phyloP scores from a whole-genome alignment of 2,888 invertebrate genomes.

The Euzophera pinguis region DNA sequence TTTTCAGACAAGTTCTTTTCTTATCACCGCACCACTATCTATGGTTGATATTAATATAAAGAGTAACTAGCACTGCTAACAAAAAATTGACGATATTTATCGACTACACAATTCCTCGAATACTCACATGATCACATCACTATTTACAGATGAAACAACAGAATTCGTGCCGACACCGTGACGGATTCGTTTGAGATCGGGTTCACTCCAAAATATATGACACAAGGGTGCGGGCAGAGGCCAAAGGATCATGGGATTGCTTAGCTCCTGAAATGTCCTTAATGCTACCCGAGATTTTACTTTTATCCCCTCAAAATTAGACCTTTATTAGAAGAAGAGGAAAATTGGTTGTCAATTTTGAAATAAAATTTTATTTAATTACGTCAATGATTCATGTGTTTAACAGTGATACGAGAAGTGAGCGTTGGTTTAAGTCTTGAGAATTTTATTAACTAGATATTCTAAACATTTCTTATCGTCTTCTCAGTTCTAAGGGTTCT shows the following conservation, averaged over 20 bases:
- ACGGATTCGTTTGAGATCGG: slow-evolving; percentile 60
- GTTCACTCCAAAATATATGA: slow-evolving; percentile 37
- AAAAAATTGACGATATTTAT: background rate
- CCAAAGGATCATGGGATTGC: slow-evolving; percentile 40
- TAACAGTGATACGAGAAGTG: no score
- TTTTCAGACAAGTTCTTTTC: no score
- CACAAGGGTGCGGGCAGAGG: slow-evolving; percentile 41
- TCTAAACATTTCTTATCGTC: no score
- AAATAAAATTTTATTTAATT: background rate
- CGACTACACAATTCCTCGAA: background rate
- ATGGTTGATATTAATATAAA: no score
- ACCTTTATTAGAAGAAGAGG: slow-evolving; percentile 6
- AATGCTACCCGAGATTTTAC: slow-evolving; percentile 13
- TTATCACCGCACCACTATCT: no score
- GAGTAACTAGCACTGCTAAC: no score
- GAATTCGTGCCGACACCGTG: slow-evolving; percentile 46
- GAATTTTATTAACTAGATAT: background rate
- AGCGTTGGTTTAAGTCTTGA: no score
- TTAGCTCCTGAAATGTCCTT: slow-evolving; percentile 15
- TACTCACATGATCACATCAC: slow-evolving; percentile 12
- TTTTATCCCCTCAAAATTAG: slow-evolving; percentile 13
- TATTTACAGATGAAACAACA: slow-evolving; percentile 47
- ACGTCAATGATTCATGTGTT: background rate
- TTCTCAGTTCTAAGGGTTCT: no score
- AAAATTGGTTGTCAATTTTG: slow-evolving; percentile 1